Base-by-base conservation (phyloP, 2,113 vertebrate genomes). In the Platichthys flesus region DNA sequence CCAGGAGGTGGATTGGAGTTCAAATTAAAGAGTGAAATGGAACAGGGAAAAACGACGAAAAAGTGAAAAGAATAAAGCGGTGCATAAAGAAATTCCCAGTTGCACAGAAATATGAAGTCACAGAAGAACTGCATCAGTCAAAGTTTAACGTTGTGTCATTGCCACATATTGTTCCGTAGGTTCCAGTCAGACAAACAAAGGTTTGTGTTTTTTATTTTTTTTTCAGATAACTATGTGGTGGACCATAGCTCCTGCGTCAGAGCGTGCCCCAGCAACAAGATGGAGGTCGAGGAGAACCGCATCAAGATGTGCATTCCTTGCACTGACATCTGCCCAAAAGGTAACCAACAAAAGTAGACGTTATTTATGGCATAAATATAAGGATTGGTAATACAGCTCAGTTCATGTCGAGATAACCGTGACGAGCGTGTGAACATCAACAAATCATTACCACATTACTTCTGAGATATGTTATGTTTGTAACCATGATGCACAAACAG, bases 291-390 rank as follows among this genome's bases (percentile, higher is more conserved):
- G 90, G 97, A 99, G 92, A 98, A 98, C 78, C 97, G 95, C 5
- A 95, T 98, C 79, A 99, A 99, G 89, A 97, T 96, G 95, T 99
- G 98, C 85, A 99, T 98, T 68, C 96, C 98, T 73, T 99, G 98
- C 83, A 97, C 97, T 24, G 98, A 98, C 72, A 98, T 99, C 89
- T 99, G 98, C 56, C 98, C 98, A 12, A 99, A 99, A 98, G 98
- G 98, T 99, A 83, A 78, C 68, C 9, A 28, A 18, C 23, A 31
- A 24, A 24, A 23, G 59, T 67, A 14, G 15, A 49, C 18, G 16
- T 16, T 16, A 7, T 49, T 49, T 18, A 1, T 45, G 16, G 3
- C 31, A 35, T 67, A 45, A 20, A 12, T 18, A 12, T 18, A 0
- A 21, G 15, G 54, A 59, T 51, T 37, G 8, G 12, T 21, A 45